Conservation (phyloP, 1,140 invertebrate species). For the Lordiphosa collinella region DNA sequence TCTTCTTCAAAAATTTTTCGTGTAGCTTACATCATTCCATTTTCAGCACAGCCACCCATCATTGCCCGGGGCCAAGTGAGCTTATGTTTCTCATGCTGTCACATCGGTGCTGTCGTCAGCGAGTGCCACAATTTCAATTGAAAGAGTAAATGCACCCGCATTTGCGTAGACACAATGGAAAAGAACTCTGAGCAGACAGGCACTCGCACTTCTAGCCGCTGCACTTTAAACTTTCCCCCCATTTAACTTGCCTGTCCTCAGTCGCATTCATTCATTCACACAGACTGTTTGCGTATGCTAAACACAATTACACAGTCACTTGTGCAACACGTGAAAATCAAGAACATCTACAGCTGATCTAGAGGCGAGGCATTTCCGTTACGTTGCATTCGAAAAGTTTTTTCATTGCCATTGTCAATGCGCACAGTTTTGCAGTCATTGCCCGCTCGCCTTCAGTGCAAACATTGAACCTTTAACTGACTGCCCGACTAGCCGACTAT, state of each 20-base stretch:
- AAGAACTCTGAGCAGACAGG: conserved; percentile 33
- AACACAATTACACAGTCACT: conserved; percentile 31
- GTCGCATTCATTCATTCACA: neutral
- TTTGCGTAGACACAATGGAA: conserved; percentile 34
- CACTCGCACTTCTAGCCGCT: conserved; percentile 21
- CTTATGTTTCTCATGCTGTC: conserved; percentile 12
- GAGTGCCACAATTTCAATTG: conserved; percentile 38
- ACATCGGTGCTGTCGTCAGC: too few relatives aligned
- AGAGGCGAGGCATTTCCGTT: conserved; percentile 33
- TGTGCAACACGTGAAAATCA: conserved; percentile 33
- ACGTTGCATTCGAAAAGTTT: conserved; percentile 9
- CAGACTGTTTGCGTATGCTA: conserved; percentile 27
- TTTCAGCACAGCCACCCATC: neutral
- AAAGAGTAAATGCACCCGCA: conserved; percentile 38
- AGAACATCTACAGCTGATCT: conserved; percentile 10
- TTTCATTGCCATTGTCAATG: conserved; percentile 51
- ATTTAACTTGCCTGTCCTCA: neutral
- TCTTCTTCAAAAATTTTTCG: too few relatives aligned
- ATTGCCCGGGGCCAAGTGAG: neutral
- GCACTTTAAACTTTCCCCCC: conserved; percentile 27
- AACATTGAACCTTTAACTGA: conserved; percentile 55
- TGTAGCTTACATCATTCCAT: too few relatives aligned
- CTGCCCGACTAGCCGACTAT: conserved; percentile 44
- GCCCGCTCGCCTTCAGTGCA: conserved; percentile 49
- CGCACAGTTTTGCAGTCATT: conserved; percentile 34